Base-by-base conservation (phyloP, 1,140 invertebrate genomes). In the Panulirus ornatus region DNA sequence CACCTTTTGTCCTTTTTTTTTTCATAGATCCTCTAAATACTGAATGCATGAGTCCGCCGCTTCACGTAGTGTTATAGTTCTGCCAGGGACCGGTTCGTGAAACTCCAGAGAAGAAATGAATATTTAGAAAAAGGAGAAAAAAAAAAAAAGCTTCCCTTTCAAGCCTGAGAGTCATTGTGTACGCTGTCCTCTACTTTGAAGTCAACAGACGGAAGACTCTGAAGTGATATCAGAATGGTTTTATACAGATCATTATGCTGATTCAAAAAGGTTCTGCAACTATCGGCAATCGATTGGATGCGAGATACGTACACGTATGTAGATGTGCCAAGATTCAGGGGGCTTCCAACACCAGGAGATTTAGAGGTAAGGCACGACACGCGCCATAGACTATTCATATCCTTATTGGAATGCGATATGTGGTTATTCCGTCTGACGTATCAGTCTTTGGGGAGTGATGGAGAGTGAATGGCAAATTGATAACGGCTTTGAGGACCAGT, bases 371-470 rank as follows among this genome's bases (percentile, higher is more conserved):
- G 47, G 78, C 42, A 58, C 42, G 19, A 42, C 47, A 9, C 14
- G 30, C 30, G 78, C 78, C 27, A 54, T 81, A 81, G 58, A 81
- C 78, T 81, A 81, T 81, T 81, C 78, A 81, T 58, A 81, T 81
- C 78, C 78, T 81, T 81, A 81, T 81, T 81, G 78, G 78, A 81
- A 81, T 81, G 78, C 78, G 78, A 81, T 81, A 81, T 51, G 78
- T 58, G 78, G 78, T 81, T 81, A 81, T 81, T 81, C 78, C 78
- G n/a, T 47, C 58, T 58, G 78, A 58, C 78, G 78, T 58, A 54
- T 81, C 78, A 81, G 78, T 47, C 78, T 81, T 81, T 81, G 11
- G 78, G 78, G 78, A 58, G 78, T 81, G 78, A 81, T 81, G 78
- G 78, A 81, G 78, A 81, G 78, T 81, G 78, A 81, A 81, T 81